Evolutionary conservation across 1,140 invertebrate genomes (phyloP).

Genomic region (Drosophila teissieri): DNA sequence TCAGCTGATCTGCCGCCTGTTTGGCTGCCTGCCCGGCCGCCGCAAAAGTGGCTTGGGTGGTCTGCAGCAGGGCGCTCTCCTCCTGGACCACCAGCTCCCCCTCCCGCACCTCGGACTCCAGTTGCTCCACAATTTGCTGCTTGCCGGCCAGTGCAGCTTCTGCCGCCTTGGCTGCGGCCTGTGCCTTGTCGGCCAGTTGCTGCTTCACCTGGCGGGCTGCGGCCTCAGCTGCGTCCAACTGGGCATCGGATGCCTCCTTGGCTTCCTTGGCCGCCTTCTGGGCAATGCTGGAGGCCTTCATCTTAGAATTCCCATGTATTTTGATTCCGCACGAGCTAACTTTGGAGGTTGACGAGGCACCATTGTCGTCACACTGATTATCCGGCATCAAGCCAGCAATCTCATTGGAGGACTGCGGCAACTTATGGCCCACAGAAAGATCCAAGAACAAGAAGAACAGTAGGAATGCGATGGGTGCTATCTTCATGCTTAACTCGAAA

Average conservation of each 20-base stretch:
- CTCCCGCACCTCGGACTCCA: conserved; percentile 87
- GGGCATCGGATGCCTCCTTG: conserved; percentile 88
- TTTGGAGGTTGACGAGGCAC: neutral
- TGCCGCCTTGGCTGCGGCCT: conserved; percentile 88
- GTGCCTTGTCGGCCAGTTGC: conserved; percentile 88
- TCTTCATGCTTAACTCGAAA: neutral
- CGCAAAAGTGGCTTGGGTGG: conserved; percentile 86
- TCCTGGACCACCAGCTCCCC: conserved; percentile 88
- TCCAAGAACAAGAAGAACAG: neutral
- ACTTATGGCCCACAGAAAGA: conserved; percentile 12
- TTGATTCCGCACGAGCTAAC: conserved; percentile 5
- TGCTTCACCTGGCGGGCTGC: conserved; percentile 88
- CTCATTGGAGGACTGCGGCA: conserved; percentile 8
- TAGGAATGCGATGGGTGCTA: neutral
- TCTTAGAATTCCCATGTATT: neutral
- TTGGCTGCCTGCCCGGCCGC: conserved; percentile 86
- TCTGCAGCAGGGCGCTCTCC: conserved; percentile 86
- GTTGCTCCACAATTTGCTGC: conserved; percentile 86
- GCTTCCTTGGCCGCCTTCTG: conserved; percentile 88
- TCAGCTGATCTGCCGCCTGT: conserved; percentile 85
- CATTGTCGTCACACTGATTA: neutral
- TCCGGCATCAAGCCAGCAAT: neutral
- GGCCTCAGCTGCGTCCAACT: conserved; percentile 87
- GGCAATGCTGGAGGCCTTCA: conserved; percentile 86
- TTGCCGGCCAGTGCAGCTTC: conserved; percentile 88